These are phyloP conservation scores for Setophaga coronata DNA, from an alignment of 2,113 vertebrate species.

Conservation along the genomic window DNA sequence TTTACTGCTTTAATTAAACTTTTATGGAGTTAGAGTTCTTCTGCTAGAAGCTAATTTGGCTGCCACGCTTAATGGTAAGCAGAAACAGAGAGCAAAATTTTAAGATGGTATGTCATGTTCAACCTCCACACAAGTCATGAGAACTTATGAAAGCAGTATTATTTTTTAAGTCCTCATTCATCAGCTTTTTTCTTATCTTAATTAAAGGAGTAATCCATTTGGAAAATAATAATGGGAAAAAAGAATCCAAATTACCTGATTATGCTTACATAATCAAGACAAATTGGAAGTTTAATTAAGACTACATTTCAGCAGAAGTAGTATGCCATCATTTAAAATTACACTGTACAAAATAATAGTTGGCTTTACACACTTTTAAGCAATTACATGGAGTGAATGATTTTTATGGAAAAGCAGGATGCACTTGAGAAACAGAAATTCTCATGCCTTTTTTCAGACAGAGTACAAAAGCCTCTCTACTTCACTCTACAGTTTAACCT, in stretches of 20 bases:
- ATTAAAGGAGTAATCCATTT: neutral
- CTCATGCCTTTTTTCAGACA: neutral
- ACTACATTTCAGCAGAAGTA: neutral
- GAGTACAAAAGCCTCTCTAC: neutral
- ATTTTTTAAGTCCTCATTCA: neutral
- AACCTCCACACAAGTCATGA: neutral
- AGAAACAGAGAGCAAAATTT: neutral
- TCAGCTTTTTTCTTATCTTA: neutral
- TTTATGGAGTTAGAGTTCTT: neutral
- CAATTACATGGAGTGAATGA: neutral
- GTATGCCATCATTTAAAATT: neutral
- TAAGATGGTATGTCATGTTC: neutral
- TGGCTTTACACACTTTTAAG: neutral
- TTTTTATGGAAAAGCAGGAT: neutral
- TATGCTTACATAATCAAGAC: neutral
- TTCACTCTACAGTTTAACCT: neutral
- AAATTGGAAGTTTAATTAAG: neutral
- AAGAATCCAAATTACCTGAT: neutral
- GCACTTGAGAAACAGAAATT: neutral
- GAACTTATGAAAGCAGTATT: neutral
- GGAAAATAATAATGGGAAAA: neutral
- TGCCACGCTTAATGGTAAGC: neutral
- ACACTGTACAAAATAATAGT: neutral
- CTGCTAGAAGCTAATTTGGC: neutral
- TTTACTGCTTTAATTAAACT: neutral